Evolutionary conservation across 2,888 invertebrate species (phyloP).

Genomic region (Caenorhabditis sp.): DNA sequence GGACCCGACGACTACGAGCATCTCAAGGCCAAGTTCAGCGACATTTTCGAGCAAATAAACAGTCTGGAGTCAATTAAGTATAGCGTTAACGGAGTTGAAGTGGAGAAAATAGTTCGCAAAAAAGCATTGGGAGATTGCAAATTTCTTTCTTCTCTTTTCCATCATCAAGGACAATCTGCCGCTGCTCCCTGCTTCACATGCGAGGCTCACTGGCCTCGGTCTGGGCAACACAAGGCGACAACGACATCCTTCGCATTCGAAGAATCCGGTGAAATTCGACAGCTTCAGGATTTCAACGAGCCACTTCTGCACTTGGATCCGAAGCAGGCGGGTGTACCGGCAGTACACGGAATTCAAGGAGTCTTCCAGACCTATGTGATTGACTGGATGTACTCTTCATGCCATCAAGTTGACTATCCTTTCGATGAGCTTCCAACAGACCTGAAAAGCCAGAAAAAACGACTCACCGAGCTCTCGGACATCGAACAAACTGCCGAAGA

Average conservation of each 20-base stretch:
- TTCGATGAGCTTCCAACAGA: neutral
- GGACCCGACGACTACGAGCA: neutral
- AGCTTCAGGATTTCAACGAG: neutral
- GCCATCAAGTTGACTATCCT: neutral
- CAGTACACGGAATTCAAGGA: neutral
- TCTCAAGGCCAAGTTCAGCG: neutral
- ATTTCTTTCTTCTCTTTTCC: neutral
- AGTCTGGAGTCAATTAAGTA: neutral
- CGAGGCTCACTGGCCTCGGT: neutral
- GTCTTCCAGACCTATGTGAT: neutral
- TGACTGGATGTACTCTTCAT: neutral
- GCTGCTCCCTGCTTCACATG: constrained; percentile 2
- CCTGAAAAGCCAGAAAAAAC: neutral
- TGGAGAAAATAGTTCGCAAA: neutral
- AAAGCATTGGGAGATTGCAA: constrained; percentile 7
- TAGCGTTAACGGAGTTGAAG: neutral
- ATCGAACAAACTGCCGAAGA: no score
- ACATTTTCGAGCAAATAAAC: neutral
- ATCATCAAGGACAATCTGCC: neutral
- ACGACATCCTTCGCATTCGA: neutral
- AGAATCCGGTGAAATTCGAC: neutral
- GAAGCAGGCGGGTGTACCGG: neutral
- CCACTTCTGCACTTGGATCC: neutral
- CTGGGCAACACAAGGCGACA: neutral
- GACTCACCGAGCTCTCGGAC: no score